These are phyloP conservation scores for Aphelinus atriplicis DNA, from an alignment of 1,140 invertebrate species.

Conservation along the genomic window DNA sequence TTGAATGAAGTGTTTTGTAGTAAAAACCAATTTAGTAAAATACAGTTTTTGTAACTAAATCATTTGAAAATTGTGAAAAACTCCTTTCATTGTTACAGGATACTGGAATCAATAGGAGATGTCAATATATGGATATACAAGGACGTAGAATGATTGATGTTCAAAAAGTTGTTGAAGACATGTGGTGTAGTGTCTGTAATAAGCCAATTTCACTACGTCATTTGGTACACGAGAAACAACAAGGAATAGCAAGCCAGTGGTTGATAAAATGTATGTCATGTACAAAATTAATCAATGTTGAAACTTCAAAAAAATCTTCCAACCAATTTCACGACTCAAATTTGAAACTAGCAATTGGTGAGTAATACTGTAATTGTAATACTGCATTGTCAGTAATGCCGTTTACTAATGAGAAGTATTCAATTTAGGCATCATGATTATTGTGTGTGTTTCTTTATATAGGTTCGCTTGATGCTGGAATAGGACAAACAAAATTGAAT, in stretches of 20 bases:
- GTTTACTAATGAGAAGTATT: too few relatives aligned
- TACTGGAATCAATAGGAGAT: neutral
- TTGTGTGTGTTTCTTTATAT: too few relatives aligned
- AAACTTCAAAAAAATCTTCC: conserved; percentile 16
- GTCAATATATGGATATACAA: conserved; percentile 1
- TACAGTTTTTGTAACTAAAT: neutral
- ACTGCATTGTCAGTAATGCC: too few relatives aligned
- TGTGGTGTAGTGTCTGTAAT: conserved; percentile 18
- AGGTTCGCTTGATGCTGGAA: too few relatives aligned
- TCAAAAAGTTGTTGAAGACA: conserved; percentile 19
- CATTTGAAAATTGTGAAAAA: too few relatives aligned
- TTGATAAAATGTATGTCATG: conserved; percentile 18
- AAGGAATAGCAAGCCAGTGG: conserved; percentile 28
- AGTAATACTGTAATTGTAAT: neutral
- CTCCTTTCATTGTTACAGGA: neutral
- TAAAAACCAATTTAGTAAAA: neutral
- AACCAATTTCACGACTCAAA: conserved; percentile 21
- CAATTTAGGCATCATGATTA: too few relatives aligned
- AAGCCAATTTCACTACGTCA: conserved; percentile 14
- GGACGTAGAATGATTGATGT: conserved; percentile 35
- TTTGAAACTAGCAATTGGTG: conserved; percentile 32
- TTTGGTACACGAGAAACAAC: conserved; percentile 16
- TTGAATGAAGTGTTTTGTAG: neutral
- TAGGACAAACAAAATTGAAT: too few relatives aligned
- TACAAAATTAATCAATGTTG: neutral